Evolutionary conservation across 1,140 invertebrate species (phyloP), one percentile per base, ranked within the genome.

Genomic region (Listronotus bonariensis): DNA sequence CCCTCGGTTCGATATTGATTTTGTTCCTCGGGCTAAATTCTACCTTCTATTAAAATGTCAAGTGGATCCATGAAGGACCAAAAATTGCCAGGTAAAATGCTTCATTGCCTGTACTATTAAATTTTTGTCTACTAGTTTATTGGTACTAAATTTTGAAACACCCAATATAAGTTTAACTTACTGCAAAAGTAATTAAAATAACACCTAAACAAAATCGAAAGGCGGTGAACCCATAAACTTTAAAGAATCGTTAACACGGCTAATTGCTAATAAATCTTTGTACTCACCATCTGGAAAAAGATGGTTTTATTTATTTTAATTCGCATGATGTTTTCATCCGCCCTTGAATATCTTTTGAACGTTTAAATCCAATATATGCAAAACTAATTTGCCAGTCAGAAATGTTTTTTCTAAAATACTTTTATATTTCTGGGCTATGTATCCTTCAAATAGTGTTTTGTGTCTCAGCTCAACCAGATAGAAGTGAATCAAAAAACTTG

Each of bases 161-260:
- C 9, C 5, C 32, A 34, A 36, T 12, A 7, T 36, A 36, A 36
- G 8, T 36, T 10, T 4, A 36, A 9, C 11, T 36, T 36, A 49
- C 20, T 49, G 46, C 18, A 31, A 49, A 49, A 31, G 17, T 11
- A 49, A 49, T 49, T 49, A 53, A 43, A 57, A 3, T 41, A 18
- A 34, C 36, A 61, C 59, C 59, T 61, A 61, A 61, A 61, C 59
- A 61, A 53, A 26, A 61, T 20, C 36, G 9, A 45, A 45, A 60
- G 45, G 34, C 45, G 45, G 34, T 18, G 49, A 49, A 51, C 45
- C 20, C 46, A 43, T 61, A 61, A 61, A 61, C 36, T 51, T 61
- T 32, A 53, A 49, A 42, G 6, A 17, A 20, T 15, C 36, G 20
- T 61, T 40, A 43, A 43, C 15, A 15, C 18, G 32, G 6, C 6